A percentile compares a stretch with the other conserved stretches of the same genome.
Evolutionary conservation across 2,113 vertebrate species (phyloP).

Genomic region (Dicentrarchus labrax): DNA sequence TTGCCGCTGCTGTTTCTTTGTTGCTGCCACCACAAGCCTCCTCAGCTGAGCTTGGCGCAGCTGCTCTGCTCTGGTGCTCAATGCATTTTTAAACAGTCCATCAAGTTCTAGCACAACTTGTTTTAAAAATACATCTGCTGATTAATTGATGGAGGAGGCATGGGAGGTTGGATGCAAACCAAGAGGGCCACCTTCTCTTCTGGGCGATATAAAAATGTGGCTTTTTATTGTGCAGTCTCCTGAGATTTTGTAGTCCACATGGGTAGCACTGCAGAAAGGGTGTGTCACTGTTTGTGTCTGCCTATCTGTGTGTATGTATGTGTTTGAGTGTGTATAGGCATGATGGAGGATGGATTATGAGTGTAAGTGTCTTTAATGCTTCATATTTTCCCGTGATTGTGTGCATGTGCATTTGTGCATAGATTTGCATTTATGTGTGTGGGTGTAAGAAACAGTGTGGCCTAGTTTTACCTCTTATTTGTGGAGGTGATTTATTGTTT

Average conservation of each 20-base stretch:
- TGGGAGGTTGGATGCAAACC: constrained; percentile 60
- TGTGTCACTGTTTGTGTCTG: constrained; percentile 27
- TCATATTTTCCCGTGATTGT: neutral
- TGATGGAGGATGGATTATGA: neutral
- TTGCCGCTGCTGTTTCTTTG: constrained; percentile 29
- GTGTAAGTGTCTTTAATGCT: constrained; percentile 17
- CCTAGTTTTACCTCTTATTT: constrained; percentile 52
- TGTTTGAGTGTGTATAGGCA: constrained; percentile 9
- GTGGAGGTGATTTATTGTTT: constrained; percentile 60
- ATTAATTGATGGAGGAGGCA: constrained; percentile 83
- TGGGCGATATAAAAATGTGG: constrained; percentile 37
- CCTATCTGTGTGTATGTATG: neutral
- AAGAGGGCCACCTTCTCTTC: constrained; percentile 56
- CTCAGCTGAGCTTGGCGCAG: constrained; percentile 48
- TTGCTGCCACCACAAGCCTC: constrained; percentile 43
- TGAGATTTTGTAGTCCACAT: constrained; percentile 36
- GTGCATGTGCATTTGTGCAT: constrained; percentile 21
- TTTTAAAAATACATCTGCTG: constrained; percentile 86
- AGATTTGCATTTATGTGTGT: constrained; percentile 40
- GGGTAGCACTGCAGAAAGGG: constrained; percentile 45
- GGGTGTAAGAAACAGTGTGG: constrained; percentile 40
- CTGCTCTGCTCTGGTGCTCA: constrained; percentile 68
- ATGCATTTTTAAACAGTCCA: constrained; percentile 86
- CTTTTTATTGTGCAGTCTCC: constrained; percentile 42
- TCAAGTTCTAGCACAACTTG: constrained; percentile 80